Conservation (phyloP, 2,888 invertebrate species). For the Zeuzera pyrina region DNA sequence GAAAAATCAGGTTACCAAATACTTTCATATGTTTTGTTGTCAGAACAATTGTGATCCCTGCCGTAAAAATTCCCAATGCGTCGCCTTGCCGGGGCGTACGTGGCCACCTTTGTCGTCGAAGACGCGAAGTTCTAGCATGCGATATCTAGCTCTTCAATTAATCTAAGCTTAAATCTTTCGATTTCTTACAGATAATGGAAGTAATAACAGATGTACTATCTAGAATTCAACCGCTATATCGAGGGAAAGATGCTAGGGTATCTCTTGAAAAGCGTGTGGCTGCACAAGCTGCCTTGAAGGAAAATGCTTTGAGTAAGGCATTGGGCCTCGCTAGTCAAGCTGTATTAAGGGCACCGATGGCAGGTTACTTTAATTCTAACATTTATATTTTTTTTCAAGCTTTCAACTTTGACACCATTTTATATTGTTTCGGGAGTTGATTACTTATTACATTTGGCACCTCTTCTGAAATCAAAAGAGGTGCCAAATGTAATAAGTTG, state of each 20-base stretch:
- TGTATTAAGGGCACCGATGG: slow-evolving; percentile 79
- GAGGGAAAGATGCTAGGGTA: slow-evolving; percentile 76
- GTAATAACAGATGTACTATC: slow-evolving; percentile 72
- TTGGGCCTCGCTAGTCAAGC: slow-evolving; percentile 79
- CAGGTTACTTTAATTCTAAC: slow-evolving; percentile 57
- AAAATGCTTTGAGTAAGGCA: slow-evolving; percentile 71
- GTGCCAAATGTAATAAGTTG: too few species aligned
- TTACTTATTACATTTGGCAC: too few species aligned
- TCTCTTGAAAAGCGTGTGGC: slow-evolving; percentile 75
- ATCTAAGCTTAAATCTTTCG: background rate
- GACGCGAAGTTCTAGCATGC: too few species aligned
- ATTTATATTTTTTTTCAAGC: background rate
- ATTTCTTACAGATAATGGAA: slow-evolving; percentile 41
- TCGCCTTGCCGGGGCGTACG: too few species aligned
- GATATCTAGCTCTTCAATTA: too few species aligned
- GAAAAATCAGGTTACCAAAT: too few species aligned
- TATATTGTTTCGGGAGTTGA: too few species aligned
- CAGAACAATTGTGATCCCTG: too few species aligned
- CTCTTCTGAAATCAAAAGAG: too few species aligned
- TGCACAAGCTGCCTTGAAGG: slow-evolving; percentile 72
- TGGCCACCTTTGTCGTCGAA: too few species aligned
- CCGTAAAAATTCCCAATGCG: too few species aligned
- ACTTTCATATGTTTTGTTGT: too few species aligned
- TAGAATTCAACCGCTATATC: slow-evolving; percentile 77
- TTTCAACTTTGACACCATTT: background rate